These are phyloP conservation scores for Eumacrocentrus americanus DNA, from an alignment of 2,888 invertebrate species.

Conservation along the genomic window DNA sequence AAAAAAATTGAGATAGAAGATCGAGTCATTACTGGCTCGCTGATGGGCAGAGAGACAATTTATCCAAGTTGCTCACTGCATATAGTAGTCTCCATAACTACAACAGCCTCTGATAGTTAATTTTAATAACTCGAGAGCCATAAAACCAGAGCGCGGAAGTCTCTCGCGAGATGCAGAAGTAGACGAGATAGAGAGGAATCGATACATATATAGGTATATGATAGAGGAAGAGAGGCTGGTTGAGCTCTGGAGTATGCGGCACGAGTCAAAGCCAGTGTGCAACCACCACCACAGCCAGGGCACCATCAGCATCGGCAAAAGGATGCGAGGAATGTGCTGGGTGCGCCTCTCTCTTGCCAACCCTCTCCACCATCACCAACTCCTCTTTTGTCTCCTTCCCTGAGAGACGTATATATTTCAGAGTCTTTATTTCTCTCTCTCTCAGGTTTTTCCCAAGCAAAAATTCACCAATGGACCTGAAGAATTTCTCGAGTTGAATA, in stretches of 20 bases:
- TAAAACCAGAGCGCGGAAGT: not conserved
- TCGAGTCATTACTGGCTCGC: too few species aligned
- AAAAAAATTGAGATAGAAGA: not conserved
- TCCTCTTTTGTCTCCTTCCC: conserved; percentile 1
- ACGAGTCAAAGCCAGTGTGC: conserved; percentile 18
- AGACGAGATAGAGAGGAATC: not conserved
- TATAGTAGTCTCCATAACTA: too few species aligned
- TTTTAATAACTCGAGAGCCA: not conserved
- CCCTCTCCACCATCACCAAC: conserved; percentile 1
- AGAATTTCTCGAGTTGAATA: not conserved
- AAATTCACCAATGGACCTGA: not conserved
- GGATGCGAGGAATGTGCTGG: conserved; percentile 58
- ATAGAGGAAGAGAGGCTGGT: not conserved
- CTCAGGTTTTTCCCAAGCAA: not conserved
- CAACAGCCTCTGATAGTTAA: not conserved
- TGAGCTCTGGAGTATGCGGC: not conserved
- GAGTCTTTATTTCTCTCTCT: not conserved
- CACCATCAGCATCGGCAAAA: conserved; percentile 39
- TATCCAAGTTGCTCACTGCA: not conserved
- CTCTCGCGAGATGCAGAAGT: not conserved
- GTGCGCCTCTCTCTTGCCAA: conserved; percentile 44
- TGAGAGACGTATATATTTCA: not conserved
- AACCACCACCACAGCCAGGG: conserved; percentile 36
- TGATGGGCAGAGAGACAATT: not conserved
- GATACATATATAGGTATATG: not conserved